Evolutionary conservation across 2,888 invertebrate genomes (phyloP).

Genomic region (Cantharis rufa): DNA sequence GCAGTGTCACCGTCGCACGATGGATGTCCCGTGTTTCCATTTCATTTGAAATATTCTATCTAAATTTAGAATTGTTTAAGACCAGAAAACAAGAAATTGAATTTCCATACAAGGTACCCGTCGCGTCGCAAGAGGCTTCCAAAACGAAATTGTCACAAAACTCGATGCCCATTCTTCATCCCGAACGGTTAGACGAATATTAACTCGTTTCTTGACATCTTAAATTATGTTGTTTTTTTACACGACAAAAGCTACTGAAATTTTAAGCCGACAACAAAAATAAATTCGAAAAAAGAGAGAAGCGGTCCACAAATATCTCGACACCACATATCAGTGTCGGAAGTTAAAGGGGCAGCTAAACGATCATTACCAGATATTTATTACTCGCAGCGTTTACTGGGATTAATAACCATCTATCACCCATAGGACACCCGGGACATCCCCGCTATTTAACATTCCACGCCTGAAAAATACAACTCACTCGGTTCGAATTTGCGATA

Average conservation of each 20-base stretch:
- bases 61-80: conserved; percentile 29
- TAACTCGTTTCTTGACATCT: not conserved
- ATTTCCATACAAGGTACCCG: not conserved
- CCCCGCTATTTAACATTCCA: conserved; percentile 50
- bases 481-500: conserved; percentile 27
- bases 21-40: conserved; percentile 26
- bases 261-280: conserved; percentile 15
- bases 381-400: conserved; percentile 50
- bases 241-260: conserved; percentile 12
- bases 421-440: conserved; percentile 40
- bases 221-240: conserved; percentile 7
- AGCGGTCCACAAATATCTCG: conserved; percentile 51
- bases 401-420: conserved; percentile 54
- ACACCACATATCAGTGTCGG: conserved; percentile 52
- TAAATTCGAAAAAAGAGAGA: conserved; percentile 31
- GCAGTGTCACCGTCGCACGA: conserved; percentile 41
- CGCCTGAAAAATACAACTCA: conserved; percentile 37
- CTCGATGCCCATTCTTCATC: not conserved
- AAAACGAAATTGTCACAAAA: not conserved
- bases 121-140: not conserved
- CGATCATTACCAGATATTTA: conserved; percentile 57
- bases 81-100: not conserved
- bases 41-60: conserved; percentile 31
- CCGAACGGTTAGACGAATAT: not conserved
- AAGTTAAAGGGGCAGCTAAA: conserved; percentile 55